These are phyloP conservation scores for Stegostoma tigrinum DNA, from an alignment of 2,113 vertebrate genomes.

Conservation along the genomic window DNA sequence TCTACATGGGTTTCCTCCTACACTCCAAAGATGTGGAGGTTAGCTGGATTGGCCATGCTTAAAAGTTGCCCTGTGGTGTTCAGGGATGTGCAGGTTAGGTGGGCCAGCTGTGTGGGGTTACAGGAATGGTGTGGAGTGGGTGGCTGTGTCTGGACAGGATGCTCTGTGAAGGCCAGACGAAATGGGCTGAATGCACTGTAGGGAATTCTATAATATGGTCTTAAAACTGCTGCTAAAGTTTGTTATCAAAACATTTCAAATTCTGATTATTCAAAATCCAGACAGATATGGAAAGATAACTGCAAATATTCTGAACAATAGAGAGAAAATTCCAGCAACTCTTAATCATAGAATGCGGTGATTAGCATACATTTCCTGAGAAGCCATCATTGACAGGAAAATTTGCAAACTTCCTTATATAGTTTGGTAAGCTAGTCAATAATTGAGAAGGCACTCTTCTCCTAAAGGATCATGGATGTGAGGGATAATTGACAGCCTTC, in stretches of 20 bases:
- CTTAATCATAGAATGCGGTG: not conserved
- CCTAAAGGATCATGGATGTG: not conserved
- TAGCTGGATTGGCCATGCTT: no score
- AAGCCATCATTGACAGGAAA: not conserved
- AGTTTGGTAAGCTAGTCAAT: not conserved
- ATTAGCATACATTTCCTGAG: not conserved
- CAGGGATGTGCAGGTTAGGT: no score
- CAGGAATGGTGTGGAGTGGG: no score
- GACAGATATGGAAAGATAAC: not conserved
- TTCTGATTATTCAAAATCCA: not conserved
- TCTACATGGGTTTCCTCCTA: no score
- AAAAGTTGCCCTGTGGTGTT: no score
- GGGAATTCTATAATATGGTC: no score
- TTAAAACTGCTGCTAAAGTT: not conserved
- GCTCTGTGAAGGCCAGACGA: no score
- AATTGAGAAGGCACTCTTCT: not conserved
- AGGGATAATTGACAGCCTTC: not conserved
- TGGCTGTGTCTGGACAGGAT: no score
- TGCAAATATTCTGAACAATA: not conserved
- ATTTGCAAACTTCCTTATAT: not conserved
- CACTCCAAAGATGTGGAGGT: no score
- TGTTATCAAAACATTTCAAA: not conserved
- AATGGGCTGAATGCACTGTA: no score
- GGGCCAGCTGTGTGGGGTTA: no score
- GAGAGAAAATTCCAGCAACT: not conserved